Base-by-base conservation (phyloP, 2,797 vertebrate genomes). In the Cuculus canorus region DNA sequence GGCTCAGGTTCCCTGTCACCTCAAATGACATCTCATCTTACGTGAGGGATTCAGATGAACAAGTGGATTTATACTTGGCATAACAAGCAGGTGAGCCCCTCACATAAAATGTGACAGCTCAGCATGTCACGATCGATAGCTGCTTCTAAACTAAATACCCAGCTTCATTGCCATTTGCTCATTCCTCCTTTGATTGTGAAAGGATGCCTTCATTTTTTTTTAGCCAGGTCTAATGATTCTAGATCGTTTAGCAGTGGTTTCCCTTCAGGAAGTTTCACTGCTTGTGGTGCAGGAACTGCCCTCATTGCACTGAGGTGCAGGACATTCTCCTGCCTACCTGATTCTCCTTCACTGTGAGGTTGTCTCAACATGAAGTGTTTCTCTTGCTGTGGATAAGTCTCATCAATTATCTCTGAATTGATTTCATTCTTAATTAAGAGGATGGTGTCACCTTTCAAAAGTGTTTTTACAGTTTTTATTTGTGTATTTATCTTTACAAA, bases 241-340 rank as follows among this genome's bases (percentile, higher is more conserved):
- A 10, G 63, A 41, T 79, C 12, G 19, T 59, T 85, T 45, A 87
- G 61, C 65, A 32, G n/a, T 24, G 43, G 32, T 87, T 91, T 95
- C 59, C 37, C 63, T 82, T 45, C 41, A 41, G 70, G 82, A 93
- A 56, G n/a, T 56, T 86, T 93, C 39, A 24, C 25, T 76, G 28
- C 33, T 48, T 33, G 32, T 45, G 66, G 13, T 41, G 50, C 52
- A 37, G 56, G 45, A 75, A 1, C 69, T 92, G 80, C 32, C 52
- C 16, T 45, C 4, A 1, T 57, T 85, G 64, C 12, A 2, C 48
- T 64, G 39, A 21, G 0, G 0, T 22, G 9, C 54, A 23, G 47
- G 41, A 63, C 48, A 24, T 53, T 53, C 50, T 53, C 25, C 77
- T 48, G n/a, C n/a, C 53, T 79, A 13, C 47, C 56, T 21, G 15